Evolutionary conservation across 2,797 vertebrate species (phyloP).

Genomic region (Eremophila alpestris): DNA sequence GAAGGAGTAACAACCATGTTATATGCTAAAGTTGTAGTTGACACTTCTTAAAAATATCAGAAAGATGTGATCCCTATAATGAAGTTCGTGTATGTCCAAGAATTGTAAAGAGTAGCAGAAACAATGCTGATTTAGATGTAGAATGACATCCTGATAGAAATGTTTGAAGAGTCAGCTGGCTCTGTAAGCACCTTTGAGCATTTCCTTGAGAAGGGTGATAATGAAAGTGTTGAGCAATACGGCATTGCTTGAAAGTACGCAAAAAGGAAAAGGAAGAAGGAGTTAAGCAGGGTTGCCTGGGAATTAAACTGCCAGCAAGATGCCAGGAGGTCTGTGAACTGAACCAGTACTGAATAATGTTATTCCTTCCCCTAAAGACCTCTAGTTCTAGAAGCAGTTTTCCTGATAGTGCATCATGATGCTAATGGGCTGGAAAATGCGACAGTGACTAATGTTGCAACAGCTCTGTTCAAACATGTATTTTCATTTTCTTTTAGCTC

Average conservation of each 20-base stretch:
- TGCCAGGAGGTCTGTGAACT: not conserved
- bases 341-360: not conserved
- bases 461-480: not conserved
- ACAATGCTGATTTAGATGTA: not conserved
- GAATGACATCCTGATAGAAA: not conserved
- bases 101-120: not conserved
- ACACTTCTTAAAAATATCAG: not conserved
- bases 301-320: not conserved
- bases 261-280: not conserved
- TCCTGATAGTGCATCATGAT: not conserved
- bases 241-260: not conserved
- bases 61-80: accelerated
- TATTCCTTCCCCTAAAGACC: not conserved
- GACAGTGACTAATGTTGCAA: not conserved
- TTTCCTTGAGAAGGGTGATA: not conserved
- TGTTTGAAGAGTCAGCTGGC: not conserved
- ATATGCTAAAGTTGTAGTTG: not conserved
- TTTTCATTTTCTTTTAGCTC: not conserved
- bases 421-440: not conserved
- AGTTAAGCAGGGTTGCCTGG: not conserved
- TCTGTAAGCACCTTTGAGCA: not conserved
- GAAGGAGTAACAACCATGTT: not conserved
- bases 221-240: not conserved
- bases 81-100: not conserved
- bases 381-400: not conserved